These are phyloP conservation scores for Lepidochitona cinerea DNA, from an alignment of 2,888 invertebrate genomes.

Conservation along the genomic window DNA sequence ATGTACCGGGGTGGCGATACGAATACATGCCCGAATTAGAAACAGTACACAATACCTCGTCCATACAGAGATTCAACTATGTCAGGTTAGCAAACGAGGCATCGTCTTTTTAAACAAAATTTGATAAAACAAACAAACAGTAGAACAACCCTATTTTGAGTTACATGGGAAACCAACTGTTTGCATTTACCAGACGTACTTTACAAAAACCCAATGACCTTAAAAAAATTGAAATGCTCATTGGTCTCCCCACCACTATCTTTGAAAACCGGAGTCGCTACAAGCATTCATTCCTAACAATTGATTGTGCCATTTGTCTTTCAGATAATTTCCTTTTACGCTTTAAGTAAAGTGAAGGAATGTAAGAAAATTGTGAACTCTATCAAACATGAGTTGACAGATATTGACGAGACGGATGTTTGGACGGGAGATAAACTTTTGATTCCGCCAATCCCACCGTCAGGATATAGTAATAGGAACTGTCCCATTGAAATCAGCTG, in stretches of 20 bases:
- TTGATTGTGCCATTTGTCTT: too few species aligned
- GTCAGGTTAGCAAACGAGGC: too few species aligned
- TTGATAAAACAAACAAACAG: too few species aligned
- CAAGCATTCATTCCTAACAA: too few species aligned
- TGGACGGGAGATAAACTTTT: constrained; percentile 92
- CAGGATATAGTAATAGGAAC: constrained; percentile 72
- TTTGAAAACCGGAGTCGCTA: too few species aligned
- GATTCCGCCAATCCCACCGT: constrained; percentile 94
- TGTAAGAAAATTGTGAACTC: constrained; percentile 20
- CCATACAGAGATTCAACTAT: background rate
- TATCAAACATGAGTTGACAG: constrained; percentile 23
- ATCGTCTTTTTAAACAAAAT: too few species aligned
- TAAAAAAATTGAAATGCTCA: too few species aligned
- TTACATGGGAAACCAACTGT: too few species aligned
- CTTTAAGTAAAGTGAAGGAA: constrained; percentile 19
- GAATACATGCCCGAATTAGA: background rate
- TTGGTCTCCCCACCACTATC: too few species aligned
- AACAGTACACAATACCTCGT: constrained; percentile 6
- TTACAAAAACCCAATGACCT: too few species aligned
- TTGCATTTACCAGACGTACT: too few species aligned
- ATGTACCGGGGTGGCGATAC: constrained; percentile 3
- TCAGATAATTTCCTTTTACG: constrained; percentile 28
- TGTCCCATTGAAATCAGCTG: background rate
- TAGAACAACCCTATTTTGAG: too few species aligned
- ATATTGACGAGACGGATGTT: constrained; percentile 77